phyloP scores from a whole-genome alignment of 2,797 vertebrate genomes.

The Poecilia picta region DNA sequence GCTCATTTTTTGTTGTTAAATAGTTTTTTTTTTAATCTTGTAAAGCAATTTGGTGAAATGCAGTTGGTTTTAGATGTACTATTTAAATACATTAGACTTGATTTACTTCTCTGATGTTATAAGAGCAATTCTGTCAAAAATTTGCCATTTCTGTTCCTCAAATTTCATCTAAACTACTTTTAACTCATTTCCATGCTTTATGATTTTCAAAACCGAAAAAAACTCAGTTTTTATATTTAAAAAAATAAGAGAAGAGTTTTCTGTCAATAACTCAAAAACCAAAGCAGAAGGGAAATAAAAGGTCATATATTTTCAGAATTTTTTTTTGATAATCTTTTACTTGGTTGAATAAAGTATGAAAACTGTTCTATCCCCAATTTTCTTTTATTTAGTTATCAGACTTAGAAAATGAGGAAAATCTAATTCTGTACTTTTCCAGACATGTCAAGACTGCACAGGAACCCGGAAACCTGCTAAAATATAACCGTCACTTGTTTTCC shows the following conservation, averaged over 20 bases:
- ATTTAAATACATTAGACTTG: neutral
- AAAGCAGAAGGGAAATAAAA: neutral
- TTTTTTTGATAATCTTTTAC: neutral
- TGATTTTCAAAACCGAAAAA: neutral
- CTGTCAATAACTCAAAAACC: neutral
- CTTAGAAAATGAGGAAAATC: neutral
- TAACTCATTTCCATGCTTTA: neutral
- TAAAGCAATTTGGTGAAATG: neutral
- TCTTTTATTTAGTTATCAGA: neutral
- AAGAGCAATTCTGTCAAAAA: neutral
- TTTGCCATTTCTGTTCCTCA: neutral
- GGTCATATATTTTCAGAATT: neutral
- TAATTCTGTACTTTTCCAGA: neutral
- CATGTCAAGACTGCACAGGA: neutral
- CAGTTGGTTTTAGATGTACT: neutral
- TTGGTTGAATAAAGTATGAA: neutral
- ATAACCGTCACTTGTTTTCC: neutral
- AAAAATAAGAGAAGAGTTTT: neutral
- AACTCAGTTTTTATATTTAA: neutral
- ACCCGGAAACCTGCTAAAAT: neutral
- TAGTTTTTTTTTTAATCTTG: neutral
- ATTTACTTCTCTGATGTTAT: neutral
- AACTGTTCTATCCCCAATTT: neutral
- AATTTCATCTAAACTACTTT: neutral
- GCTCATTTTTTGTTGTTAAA: neutral